These are phyloP conservation scores for Parambassis ranga DNA, from an alignment of 2,797 vertebrate species.

Conservation along the genomic window DNA sequence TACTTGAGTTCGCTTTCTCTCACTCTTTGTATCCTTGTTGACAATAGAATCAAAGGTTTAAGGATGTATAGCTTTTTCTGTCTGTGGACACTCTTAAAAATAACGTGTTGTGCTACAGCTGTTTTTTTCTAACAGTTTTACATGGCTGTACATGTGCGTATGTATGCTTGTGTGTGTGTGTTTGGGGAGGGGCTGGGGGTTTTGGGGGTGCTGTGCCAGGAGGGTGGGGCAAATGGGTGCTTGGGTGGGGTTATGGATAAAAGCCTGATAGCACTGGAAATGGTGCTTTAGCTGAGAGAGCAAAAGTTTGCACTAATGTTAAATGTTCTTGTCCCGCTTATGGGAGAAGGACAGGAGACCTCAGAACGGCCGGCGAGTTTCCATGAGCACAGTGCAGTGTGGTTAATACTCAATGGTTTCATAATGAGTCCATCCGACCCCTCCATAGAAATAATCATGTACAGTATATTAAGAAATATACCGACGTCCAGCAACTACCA, in stretches of 20 bases:
- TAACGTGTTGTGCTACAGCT: conserved; percentile 66
- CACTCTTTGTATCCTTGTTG: conserved; percentile 64
- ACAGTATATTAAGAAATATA: conserved; percentile 59
- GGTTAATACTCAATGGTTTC: conserved; percentile 66
- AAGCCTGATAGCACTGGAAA: conserved; percentile 86
- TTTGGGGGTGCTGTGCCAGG: conserved; percentile 70
- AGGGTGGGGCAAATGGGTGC: conserved; percentile 65
- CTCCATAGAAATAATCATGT: conserved; percentile 58
- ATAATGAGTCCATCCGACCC: conserved; percentile 67
- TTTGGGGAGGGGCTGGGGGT: conserved; percentile 19
- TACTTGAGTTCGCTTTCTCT: conserved; percentile 77
- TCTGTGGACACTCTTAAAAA: conserved; percentile 52
- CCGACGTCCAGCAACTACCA: conserved; percentile 68
- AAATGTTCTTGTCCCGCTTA: conserved; percentile 80
- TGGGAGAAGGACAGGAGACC: conserved; percentile 73
- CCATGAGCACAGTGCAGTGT: conserved; percentile 68
- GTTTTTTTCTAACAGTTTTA: conserved; percentile 64
- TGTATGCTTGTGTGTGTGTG: neutral
- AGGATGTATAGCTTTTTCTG: conserved; percentile 61
- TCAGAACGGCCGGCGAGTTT: conserved; percentile 78
- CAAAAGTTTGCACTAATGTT: conserved; percentile 87
- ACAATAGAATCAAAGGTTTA: conserved; percentile 68
- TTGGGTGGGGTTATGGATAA: conserved; percentile 74
- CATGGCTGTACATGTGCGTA: conserved; percentile 47
- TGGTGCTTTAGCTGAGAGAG: conserved; percentile 85